Percentiles rank a stretch among this genome's conserved stretches.
These are phyloP conservation scores for Prorops nasuta DNA, from an alignment of 1,140 invertebrate genomes.

Conservation along the genomic window DNA sequence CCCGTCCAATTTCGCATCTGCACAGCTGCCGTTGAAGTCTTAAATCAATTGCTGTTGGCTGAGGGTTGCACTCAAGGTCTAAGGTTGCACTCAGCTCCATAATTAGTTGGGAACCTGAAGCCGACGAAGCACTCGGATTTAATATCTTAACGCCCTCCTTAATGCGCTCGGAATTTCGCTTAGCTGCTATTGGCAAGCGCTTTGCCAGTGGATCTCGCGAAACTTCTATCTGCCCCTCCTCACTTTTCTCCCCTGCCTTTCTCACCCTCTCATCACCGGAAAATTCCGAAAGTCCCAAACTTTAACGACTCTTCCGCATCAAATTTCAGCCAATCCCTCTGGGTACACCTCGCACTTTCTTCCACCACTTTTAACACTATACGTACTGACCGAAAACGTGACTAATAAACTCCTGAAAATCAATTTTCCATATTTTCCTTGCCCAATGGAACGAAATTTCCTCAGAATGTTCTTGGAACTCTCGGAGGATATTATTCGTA, in stretches of 20 bases:
- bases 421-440: too few relatives aligned
- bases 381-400: too few relatives aligned
- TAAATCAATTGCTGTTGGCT: constrained; percentile 40
- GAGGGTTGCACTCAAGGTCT: constrained; percentile 5
- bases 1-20: constrained; percentile 36
- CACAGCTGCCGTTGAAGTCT: constrained; percentile 41
- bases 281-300: too few relatives aligned
- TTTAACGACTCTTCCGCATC: too few relatives aligned
- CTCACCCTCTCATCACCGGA: not conserved
- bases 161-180: constrained; percentile 35
- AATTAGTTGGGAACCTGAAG: constrained; percentile 39
- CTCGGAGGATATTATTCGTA: too few relatives aligned
- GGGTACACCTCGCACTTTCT: too few relatives aligned
- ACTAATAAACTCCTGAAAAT: too few relatives aligned
- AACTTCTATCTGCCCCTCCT: not conserved
- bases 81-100: constrained; percentile 44
- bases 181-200: constrained; percentile 27
- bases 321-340: too few relatives aligned
- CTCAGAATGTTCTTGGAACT: too few relatives aligned
- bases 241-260: not conserved
- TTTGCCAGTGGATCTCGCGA: not conserved
- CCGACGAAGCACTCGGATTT: constrained; percentile 35
- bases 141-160: constrained; percentile 45
- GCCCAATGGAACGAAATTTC: too few relatives aligned
- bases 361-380: too few relatives aligned